Conservation (phyloP, 2,113 vertebrate species). For the Microcebus griseorufus region DNA sequence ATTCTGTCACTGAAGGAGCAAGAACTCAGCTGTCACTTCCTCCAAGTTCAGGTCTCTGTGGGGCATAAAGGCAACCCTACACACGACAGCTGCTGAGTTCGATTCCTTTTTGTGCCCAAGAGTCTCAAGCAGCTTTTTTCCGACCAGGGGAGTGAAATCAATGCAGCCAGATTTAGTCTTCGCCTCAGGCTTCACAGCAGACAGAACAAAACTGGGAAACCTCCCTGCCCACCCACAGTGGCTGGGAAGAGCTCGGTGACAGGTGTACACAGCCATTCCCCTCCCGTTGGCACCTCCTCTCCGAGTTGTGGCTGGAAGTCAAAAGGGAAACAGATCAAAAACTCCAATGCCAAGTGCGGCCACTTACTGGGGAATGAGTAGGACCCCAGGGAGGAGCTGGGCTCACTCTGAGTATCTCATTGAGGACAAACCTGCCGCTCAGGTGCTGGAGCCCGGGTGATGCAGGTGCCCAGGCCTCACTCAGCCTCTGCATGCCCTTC, state of each 20-base stretch:
- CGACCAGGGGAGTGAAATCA: conserved; percentile 69
- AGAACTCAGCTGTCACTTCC: neutral
- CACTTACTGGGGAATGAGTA: neutral
- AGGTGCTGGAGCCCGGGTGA: neutral
- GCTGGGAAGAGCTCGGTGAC: neutral
- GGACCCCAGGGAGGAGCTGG: neutral
- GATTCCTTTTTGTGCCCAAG: neutral
- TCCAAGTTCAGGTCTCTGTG: neutral
- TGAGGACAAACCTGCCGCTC: neutral
- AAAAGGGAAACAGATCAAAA: neutral
- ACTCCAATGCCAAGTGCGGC: neutral
- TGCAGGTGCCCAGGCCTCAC: neutral
- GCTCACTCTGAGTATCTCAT: neutral
- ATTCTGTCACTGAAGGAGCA: neutral
- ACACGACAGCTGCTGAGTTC: neutral
- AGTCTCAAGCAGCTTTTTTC: neutral
- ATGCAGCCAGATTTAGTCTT: conserved; percentile 65
- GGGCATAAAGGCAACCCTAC: neutral
- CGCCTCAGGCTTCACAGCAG: conserved; percentile 28
- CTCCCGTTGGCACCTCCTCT: neutral
- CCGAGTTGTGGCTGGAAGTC: neutral
- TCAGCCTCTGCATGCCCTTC: neutral
- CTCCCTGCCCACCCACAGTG: neutral
- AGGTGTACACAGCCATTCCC: neutral
- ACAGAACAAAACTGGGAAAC: neutral